Conservation (phyloP, 2,797 vertebrate species). For the Anguilla pacifica region DNA sequence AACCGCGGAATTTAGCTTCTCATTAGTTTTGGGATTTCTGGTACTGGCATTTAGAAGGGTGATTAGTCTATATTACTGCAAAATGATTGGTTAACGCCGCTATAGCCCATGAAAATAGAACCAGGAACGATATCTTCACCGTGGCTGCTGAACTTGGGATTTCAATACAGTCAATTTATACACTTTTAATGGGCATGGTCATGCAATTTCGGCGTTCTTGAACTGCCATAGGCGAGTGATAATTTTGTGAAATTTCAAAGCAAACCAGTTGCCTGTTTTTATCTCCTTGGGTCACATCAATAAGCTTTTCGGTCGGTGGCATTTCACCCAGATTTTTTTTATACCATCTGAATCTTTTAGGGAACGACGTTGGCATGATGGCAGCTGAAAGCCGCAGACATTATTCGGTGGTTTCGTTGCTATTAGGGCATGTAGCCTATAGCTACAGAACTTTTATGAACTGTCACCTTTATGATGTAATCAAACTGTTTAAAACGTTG, state of each 20-base stretch:
- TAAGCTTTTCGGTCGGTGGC: constrained; percentile 39
- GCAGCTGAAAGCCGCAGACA: constrained; percentile 1
- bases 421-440: background rate
- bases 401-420: constrained; percentile 4
- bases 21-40: background rate
- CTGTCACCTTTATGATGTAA: background rate
- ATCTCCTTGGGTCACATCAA: constrained; percentile 61
- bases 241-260: constrained; percentile 44
- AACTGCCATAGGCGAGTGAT: constrained; percentile 26
- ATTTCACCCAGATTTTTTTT: constrained; percentile 51
- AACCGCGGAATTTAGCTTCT: background rate
- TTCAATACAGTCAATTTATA: background rate
- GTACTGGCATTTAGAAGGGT: constrained; percentile 1
- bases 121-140: background rate
- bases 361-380: constrained; percentile 29
- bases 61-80: background rate
- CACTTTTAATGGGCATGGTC: constrained; percentile 21
- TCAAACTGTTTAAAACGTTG: background rate
- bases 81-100: background rate
- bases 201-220: background rate
- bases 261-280: constrained; percentile 41
- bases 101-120: background rate
- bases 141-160: background rate
- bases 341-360: constrained; percentile 44
- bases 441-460: background rate